phyloP scores from a whole-genome alignment of 2,888 invertebrate genomes.

The Amblyjoppa proteus region DNA sequence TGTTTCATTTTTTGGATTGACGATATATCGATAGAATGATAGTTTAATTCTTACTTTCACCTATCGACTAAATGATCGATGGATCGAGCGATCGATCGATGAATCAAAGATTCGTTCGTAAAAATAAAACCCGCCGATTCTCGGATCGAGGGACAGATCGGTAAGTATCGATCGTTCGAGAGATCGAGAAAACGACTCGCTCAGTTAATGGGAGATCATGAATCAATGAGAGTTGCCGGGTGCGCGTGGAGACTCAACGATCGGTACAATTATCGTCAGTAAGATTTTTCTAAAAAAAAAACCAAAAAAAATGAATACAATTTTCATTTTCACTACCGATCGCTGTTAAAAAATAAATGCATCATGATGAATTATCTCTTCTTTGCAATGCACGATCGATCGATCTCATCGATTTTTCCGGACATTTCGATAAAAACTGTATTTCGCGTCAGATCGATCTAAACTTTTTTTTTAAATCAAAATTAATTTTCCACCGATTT shows the following conservation, averaged over 20 bases:
- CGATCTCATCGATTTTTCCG: too few relatives aligned
- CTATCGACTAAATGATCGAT: too few relatives aligned
- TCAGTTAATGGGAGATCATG: conserved; percentile 66
- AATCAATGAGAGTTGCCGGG: conserved; percentile 44
- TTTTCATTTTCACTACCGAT: not conserved
- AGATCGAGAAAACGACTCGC: conserved; percentile 70
- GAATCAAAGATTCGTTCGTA: not conserved
- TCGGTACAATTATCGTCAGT: not conserved
- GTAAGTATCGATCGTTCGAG: conserved; percentile 66
- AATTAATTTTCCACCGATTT: not conserved
- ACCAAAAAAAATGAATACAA: not conserved
- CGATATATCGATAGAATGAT: too few relatives aligned
- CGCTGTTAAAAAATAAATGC: not conserved
- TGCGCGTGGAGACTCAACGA: not conserved
- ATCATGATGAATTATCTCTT: not conserved
- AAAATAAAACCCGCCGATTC: not conserved
- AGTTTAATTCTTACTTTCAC: too few relatives aligned
- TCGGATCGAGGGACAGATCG: conserved; percentile 13
- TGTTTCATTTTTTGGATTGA: too few relatives aligned
- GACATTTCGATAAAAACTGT: not conserved
- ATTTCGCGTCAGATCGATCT: not conserved
- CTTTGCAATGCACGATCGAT: too few relatives aligned
- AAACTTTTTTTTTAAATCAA: not conserved
- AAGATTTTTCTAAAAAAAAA: not conserved
- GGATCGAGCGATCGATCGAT: not conserved